A percentile compares a stretch with the other conserved stretches of the same genome.
Evolutionary conservation across 2,888 invertebrate genomes (phyloP).

Genomic region (Heteropelma amictum): DNA sequence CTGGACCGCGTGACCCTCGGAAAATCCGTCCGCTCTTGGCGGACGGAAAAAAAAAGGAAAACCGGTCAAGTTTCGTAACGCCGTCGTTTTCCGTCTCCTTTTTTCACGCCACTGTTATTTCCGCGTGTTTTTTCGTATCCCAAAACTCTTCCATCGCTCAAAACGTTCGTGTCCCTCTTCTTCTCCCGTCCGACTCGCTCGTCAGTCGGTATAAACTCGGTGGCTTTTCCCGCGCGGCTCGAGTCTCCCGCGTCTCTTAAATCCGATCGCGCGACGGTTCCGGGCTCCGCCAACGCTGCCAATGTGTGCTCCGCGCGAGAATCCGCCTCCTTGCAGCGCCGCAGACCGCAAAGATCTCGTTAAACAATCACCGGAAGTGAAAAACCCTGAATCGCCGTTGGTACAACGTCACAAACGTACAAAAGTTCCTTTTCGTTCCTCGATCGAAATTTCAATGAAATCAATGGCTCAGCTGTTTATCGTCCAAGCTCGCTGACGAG

Average conservation of each 20-base stretch:
- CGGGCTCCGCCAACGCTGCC: neutral
- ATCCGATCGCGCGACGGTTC: neutral
- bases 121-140: neutral
- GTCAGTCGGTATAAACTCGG: constrained; percentile 1
- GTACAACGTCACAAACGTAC: too few relatives aligned
- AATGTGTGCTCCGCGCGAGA: neutral
- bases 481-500: too few relatives aligned
- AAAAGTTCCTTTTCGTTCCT: too few relatives aligned
- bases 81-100: neutral
- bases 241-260: constrained; percentile 15
- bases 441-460: too few relatives aligned
- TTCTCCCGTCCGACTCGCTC: neutral
- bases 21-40: too few relatives aligned
- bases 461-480: too few relatives aligned
- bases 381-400: too few relatives aligned
- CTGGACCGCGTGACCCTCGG: too few relatives aligned
- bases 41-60: too few relatives aligned
- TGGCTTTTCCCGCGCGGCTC: neutral
- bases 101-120: neutral
- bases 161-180: neutral
- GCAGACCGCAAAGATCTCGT: neutral
- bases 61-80: too few relatives aligned
- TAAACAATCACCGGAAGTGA: too few relatives aligned
- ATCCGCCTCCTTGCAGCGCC: neutral
- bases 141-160: neutral